Base-by-base conservation (phyloP, 2,797 vertebrate genomes). In the Cyclopterus lumpus region DNA sequence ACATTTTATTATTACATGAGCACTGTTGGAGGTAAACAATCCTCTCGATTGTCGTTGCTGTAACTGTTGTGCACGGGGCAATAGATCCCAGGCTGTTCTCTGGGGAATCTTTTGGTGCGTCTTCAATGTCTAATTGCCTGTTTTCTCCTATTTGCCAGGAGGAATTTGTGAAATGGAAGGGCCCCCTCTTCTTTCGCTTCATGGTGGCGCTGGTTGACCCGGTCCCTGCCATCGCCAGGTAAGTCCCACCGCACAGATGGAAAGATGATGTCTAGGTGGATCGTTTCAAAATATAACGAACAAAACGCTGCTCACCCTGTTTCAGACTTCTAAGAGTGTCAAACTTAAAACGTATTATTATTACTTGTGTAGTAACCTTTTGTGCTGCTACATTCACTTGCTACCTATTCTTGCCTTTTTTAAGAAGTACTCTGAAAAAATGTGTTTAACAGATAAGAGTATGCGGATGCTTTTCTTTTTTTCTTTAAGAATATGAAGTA, bases 91-190 rank as follows among this genome's bases (percentile, higher is more conserved):
- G 3, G 2, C 30, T 51, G 11, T 51, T 63, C 66, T 49, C 26
- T 26, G 18, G 6, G 6, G 49, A 24, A 24, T 51, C 49, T 51
- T 51, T 24, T 51, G 4, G n/a, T 5, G 24, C 14, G 51, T 53
- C 51, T 24, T 22, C n/a, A 51, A 48, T 12, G n/a, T 26, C 22
- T 26, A 15, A 14, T 26, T 40, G 11, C 63, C 22, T 49, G 1
- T 46, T 20, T 34, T 65, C 8, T 67, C n/a, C n/a, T 16, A 9
- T 53, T 9, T 61, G 73, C 3, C 2, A 99, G 98, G 98, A 99
- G 72, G 98, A 99, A 61, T 99, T 95, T 90, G 96, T 99, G 69
- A 99, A 97, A 44, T 97, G 97, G 98, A 99, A 97, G 66, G 97
- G 96, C 12, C 94, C 94, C 4, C 94, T 99, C 38, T 99, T 99